Base-by-base conservation (phyloP, 2,113 vertebrate genomes). In the Anser cygnoides region DNA sequence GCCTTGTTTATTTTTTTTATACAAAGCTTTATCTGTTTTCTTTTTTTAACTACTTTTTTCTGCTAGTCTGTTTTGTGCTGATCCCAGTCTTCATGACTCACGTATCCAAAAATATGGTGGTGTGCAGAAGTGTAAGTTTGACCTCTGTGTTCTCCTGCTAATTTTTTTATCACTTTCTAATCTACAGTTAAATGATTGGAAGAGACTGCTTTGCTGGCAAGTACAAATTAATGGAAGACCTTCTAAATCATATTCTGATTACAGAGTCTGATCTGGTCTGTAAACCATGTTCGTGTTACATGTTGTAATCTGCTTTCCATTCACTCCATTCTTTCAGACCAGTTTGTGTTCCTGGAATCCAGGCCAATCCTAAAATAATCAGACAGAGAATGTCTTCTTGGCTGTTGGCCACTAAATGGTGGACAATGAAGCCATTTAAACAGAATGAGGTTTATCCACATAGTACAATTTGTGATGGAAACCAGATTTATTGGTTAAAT, bases 401-500 rank as follows among this genome's bases (percentile, higher is more conserved):
- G 58, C 54, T 63, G 33, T n/a, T 70, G 4, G 12, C 75, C 57
- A 18, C 55, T 54, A 2, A 2, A 2, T 19, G 29, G 15, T 11
- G 84, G 41, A 92, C 37, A 82, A 14, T 70, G 44, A 84, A 92
- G 35, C 46, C 31, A 11, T 85, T 91, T 85, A 66, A 87, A 75
- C 10, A 71, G 52, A 59, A 63, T 46, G 31, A 37, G 37, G 2
- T 21, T 77, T 88, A 52, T 88, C 65, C 44, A 61, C 10, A 1
- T 16, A 71, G 23, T 71, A 23, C 26, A 17, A 67, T 80, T 92
- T 72, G 35, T 96, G 84, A 87, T 52, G 39, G 57, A 79, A 89
- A 81, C 20, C 57, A 83, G n/a, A 80, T 90, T 87, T 76, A 72
- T 87, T 85, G 74, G 52, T 94, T 61, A 54, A 87, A 80, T 84